Evolutionary conservation across 92 coral and sea anemone genomes (phyloP).

Genomic region (Heliopora coerulea): DNA sequence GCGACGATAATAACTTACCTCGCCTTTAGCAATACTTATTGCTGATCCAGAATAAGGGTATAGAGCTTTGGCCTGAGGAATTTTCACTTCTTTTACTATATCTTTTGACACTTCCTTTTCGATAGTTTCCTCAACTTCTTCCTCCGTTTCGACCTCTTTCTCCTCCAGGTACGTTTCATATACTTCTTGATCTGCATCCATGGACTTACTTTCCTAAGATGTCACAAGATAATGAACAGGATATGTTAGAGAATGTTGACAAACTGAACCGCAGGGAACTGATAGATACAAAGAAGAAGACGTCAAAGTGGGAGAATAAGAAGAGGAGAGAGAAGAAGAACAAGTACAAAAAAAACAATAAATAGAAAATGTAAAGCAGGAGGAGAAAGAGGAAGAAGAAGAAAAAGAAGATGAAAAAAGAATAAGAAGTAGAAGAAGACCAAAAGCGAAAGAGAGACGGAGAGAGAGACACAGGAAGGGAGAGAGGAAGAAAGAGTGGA

Average conservation of each 20-base stretch:
- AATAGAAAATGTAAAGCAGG: too few species aligned
- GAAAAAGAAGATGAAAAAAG: too few species aligned
- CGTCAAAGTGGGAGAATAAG: too few species aligned
- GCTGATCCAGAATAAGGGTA: conserved; percentile 85
- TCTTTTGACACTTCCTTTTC: conserved; percentile 82
- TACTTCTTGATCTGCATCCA: conserved; percentile 40
- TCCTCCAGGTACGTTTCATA: conserved; percentile 78
- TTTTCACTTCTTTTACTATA: conserved; percentile 73
- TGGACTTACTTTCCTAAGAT: neutral
- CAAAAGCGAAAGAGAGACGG: neutral
- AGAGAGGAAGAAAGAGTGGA: too few species aligned
- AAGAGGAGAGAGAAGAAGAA: too few species aligned
- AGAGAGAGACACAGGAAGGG: too few species aligned
- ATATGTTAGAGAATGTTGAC: neutral
- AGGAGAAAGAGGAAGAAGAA: too few species aligned
- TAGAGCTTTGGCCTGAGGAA: conserved; percentile 84
- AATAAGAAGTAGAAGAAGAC: too few species aligned
- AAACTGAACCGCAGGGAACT: too few species aligned
- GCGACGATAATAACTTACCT: too few species aligned
- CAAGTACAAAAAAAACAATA: too few species aligned
- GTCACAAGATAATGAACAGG: neutral
- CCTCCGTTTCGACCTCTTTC: conserved; percentile 89
- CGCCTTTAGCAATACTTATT: conserved; percentile 77
- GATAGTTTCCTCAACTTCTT: conserved; percentile 83
- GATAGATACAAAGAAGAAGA: neutral